Evolutionary conservation across 2,797 vertebrate species (phyloP).

Genomic region (Phoxinus dragarum): DNA sequence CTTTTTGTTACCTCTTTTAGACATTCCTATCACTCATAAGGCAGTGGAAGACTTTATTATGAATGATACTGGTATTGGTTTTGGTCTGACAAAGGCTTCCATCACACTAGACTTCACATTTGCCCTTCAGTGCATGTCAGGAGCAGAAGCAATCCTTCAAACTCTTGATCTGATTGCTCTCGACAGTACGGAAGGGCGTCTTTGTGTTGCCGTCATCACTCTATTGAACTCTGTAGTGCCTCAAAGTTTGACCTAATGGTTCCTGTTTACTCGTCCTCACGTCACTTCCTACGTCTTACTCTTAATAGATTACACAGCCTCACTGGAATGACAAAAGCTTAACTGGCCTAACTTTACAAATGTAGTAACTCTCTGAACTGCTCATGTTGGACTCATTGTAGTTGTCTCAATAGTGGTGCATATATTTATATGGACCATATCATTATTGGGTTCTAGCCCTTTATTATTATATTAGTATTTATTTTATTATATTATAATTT

Average conservation of each 20-base stretch:
- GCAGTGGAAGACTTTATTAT: not conserved
- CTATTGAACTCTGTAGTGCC: slow-evolving; percentile 9
- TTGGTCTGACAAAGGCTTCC: slow-evolving; percentile 23
- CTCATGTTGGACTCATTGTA: not conserved
- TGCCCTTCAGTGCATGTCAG: slow-evolving; percentile 33
- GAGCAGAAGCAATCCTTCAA: slow-evolving; percentile 29
- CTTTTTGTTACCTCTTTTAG: not conserved
- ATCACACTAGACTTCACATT: slow-evolving; percentile 40
- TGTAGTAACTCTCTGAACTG: not conserved
- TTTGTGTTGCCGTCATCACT: slow-evolving; percentile 8
- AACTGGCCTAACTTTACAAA: not conserved
- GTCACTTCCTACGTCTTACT: not conserved
- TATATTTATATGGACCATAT: not conserved
- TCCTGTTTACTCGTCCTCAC: not conserved
- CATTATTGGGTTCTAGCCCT: not conserved
- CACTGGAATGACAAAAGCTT: not conserved
- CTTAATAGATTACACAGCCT: slow-evolving; percentile 18
- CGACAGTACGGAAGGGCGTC: not conserved
- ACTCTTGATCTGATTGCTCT: slow-evolving; percentile 27
- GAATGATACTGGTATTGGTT: not conserved
- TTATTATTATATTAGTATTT: not conserved
- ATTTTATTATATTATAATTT: not conserved
- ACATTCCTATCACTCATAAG: not conserved
- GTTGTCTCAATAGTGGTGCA: not conserved
- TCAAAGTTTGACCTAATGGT: slow-evolving; percentile 17